Base-by-base conservation (phyloP, 1,140 invertebrate genomes). In the Galleria mellonella region DNA sequence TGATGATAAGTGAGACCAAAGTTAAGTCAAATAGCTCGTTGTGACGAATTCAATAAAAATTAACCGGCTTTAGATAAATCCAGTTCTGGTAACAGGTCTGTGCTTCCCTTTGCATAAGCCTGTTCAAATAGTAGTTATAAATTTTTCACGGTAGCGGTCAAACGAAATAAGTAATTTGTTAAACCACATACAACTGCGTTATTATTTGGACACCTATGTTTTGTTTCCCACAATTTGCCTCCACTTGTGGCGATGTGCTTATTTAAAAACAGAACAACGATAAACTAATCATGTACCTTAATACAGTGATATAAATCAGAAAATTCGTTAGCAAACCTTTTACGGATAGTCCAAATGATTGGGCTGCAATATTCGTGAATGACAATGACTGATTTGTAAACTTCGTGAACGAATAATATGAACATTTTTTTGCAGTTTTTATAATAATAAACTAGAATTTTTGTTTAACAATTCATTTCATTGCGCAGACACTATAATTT, bases 81-180 rank as follows among this genome's bases (percentile, higher is more conserved):
- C n/a, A n/a, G n/a, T n/a, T n/a, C n/a, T n/a, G n/a, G n/a, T n/a
- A n/a, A n/a, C n/a, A n/a, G n/a, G n/a, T n/a, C n/a, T n/a, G n/a
- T 23, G 17, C 17, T 23, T 33, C 2, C n/a, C 50, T 2, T 10
- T 40, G 51, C 39, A 50, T 59, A 51, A 50, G 12, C 11, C 50
- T 15, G 10, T 61, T 41, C 47, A 47, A 27, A 41, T 35, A 36
- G 35, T 50, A 57, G 39, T 62, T 62, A 67, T 62, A 49, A 62
- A 72, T 68, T 72, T 70, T 71, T 70, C 69, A 74, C 71, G 71
- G 73, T 69, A 68, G 55, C 66, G 46, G 52, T 47, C 58, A 62
- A 51, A 55, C 42, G 32, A 56, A 62, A 63, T 68, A 57, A 62
- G 56, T 63, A 67, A 76, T 72, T 69, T 66, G 62, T 72, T 57